Percentiles rank a stretch among this genome's conserved stretches.
Conservation (phyloP, 2,888 invertebrate species). For the Schizotus pectinicornis region DNA sequence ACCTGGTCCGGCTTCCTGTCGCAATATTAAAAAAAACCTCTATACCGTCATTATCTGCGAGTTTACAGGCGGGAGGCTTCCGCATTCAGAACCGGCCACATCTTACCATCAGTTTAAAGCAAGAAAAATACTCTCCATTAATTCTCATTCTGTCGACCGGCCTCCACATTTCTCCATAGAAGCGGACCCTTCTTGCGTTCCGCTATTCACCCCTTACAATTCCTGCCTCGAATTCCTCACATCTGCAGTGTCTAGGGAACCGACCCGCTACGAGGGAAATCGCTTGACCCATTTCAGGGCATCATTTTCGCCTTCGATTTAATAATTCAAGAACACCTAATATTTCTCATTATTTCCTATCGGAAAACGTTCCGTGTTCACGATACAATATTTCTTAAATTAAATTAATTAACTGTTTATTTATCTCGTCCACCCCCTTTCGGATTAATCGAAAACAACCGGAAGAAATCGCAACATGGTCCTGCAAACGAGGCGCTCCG, state of each 20-base stretch:
- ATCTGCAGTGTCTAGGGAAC: neutral
- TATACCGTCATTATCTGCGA: slow-evolving; percentile 34
- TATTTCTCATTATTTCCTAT: no score
- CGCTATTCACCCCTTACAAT: neutral
- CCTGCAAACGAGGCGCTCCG: no score
- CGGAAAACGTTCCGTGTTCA: no score
- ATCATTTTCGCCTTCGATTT: no score
- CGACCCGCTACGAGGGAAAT: no score
- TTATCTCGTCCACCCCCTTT: no score
- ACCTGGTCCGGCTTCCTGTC: slow-evolving; percentile 11
- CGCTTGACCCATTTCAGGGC: no score
- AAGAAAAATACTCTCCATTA: slow-evolving; percentile 57
- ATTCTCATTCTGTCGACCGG: slow-evolving; percentile 54
- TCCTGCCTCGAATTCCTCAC: neutral
- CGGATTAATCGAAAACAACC: no score
- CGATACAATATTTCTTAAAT: no score
- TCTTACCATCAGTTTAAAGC: slow-evolving; percentile 56
- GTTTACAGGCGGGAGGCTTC: slow-evolving; percentile 36
- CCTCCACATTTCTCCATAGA: slow-evolving; percentile 8
- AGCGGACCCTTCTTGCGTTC: neutral
- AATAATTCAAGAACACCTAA: no score
- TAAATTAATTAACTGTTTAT: no score
- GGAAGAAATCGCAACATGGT: no score
- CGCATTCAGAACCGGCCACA: slow-evolving; percentile 49
- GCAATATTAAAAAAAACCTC: slow-evolving; percentile 5